Conservation (phyloP, 2,113 vertebrate genomes). For the Gorsachius goisagi region DNA sequence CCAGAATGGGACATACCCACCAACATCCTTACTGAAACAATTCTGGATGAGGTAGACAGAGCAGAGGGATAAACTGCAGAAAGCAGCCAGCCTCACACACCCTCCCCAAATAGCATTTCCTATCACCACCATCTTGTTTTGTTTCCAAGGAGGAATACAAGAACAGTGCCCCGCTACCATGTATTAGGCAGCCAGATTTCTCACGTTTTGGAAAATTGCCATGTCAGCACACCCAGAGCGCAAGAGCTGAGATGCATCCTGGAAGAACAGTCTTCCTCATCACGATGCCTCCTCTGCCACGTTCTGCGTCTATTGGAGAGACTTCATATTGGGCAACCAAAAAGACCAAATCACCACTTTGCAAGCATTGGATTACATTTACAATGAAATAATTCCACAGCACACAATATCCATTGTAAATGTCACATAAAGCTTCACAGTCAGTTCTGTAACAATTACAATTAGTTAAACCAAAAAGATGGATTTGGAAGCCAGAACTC, state of each 20-base stretch:
- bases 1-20: not conserved
- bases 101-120: not conserved
- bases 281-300: not conserved
- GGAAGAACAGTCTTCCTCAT: not conserved
- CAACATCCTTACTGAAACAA: not conserved
- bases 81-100: not conserved
- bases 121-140: not conserved
- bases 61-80: not conserved
- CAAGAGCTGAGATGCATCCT: not conserved
- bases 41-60: not conserved
- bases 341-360: not conserved
- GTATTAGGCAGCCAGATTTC: not conserved
- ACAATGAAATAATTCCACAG: not conserved
- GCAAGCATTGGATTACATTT: not conserved
- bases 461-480: not conserved
- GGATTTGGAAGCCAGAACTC: not conserved
- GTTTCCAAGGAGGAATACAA: not conserved
- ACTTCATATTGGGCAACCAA: not conserved
- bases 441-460: not conserved
- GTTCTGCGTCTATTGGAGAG: not conserved
- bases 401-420: not conserved
- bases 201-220: not conserved
- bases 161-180: not conserved
- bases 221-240: not conserved
- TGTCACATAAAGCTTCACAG: not conserved